Base-by-base conservation (phyloP, 1,140 invertebrate species). In the Diachasma alloeum region DNA sequence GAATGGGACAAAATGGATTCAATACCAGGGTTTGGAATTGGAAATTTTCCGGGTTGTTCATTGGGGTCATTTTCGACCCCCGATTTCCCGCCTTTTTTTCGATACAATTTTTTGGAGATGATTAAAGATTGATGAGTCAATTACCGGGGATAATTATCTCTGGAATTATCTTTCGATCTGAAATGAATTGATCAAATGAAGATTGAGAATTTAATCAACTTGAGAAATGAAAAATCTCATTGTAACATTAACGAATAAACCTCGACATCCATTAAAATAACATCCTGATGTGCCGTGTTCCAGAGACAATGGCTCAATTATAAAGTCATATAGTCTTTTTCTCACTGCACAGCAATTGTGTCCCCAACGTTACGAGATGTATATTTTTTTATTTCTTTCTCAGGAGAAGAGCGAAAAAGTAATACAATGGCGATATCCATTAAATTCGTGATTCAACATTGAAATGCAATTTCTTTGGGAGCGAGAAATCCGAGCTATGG, bases 261-360 rank as follows among this genome's bases (percentile, higher is more conserved):
- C 39, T 42, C 39, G 39, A 42, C 39, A 42, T 13, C 39, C 39
- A 42, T 42, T 42, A 42, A 42, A 42, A 42, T 42, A 42, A 42
- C 39, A 42, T 42, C 39, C 39, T 42, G 39, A 42, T 42, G 39
- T 13, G 31, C 31, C 31, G 44, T 48, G n/a, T 56, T 56, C 19
- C 1, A 56, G 8, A 36, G 17, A 68, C 39, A 39, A 74, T 36
- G 31, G 22, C 13, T 74, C 59, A 74, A 74, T 74, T 74, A 74
- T 74, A 74, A 67, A 74, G 72, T 74, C 72, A 67, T 44, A 63
- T 63, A 67, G 56, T 37, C 37, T 46, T 22, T 48, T 63, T 67
- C 59, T 26, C 72, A 74, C 67, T 56, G 48, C 17, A 56, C 15
- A 36, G 22, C 15, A 53, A 70, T 56, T 59, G 46, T 72, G 70